A percentile compares a stretch with the other conserved stretches of the same genome.
These are phyloP conservation scores for Umimayanthus chanpuru DNA, from an alignment of 92 coral and sea anemone genomes.

Conservation along the genomic window DNA sequence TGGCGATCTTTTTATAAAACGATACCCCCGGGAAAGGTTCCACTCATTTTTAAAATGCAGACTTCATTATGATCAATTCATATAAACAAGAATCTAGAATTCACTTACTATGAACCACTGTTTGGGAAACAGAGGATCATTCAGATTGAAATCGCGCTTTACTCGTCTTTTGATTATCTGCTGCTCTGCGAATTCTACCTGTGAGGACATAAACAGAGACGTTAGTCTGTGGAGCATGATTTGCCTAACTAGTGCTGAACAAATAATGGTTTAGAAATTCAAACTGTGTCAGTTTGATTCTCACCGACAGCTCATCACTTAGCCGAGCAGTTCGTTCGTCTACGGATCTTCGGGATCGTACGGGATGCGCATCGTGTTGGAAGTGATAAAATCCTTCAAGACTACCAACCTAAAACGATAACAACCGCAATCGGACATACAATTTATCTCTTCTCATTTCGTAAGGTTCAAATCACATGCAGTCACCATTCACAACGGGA, in stretches of 20 bases:
- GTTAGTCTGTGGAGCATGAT: neutral
- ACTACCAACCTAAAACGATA: constrained; percentile 75
- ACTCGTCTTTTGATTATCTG: constrained; percentile 88
- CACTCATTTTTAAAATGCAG: no score
- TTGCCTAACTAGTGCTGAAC: neutral
- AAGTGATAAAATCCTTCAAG: constrained; percentile 83
- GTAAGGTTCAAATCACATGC: neutral
- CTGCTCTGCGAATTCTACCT: constrained; percentile 96
- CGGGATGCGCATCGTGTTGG: constrained; percentile 82
- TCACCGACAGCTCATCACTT: constrained; percentile 54
- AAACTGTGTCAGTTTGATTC: constrained; percentile 8
- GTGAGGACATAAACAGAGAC: neutral
- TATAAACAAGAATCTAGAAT: neutral
- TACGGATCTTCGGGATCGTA: constrained; percentile 76
- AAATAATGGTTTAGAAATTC: constrained; percentile 14
- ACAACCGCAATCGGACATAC: neutral
- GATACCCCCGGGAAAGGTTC: neutral
- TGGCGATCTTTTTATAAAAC: neutral
- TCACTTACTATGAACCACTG: constrained; percentile 95
- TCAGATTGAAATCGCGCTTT: constrained; percentile 63
- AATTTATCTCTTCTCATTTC: neutral
- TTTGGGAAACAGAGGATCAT: constrained; percentile 71
- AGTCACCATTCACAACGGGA: constrained; percentile 33
- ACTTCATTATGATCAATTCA: neutral
- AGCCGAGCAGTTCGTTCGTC: constrained; percentile 65